phyloP scores from a whole-genome alignment of 2,113 vertebrate species.

The Gambusia affinis region DNA sequence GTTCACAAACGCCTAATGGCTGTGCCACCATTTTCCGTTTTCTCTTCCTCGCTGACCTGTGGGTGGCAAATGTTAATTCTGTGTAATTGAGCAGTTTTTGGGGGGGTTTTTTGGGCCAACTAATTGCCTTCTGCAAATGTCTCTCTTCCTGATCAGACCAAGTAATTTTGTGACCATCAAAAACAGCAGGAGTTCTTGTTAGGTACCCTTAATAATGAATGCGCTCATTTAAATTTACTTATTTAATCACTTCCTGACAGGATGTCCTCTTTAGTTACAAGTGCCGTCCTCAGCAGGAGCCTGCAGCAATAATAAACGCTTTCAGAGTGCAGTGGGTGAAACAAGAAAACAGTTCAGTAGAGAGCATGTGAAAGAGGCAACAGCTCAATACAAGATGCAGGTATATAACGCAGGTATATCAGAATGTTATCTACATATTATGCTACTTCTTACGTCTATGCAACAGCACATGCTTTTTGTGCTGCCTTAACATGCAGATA shows the following conservation, averaged over 20 bases:
- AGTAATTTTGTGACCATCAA: conserved; percentile 57
- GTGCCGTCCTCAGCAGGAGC: conserved; percentile 43
- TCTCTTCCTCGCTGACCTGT: conserved; percentile 10
- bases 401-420: neutral
- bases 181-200: conserved; percentile 56
- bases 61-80: conserved; percentile 30
- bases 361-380: neutral
- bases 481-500: neutral
- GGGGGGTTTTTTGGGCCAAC: conserved; percentile 16
- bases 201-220: conserved; percentile 61
- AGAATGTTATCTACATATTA: neutral
- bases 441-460: neutral
- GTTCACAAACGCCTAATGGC: neutral
- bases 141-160: conserved; percentile 32
- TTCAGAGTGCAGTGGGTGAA: conserved; percentile 22
- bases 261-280: conserved; percentile 46
- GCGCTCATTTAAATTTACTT: conserved; percentile 52
- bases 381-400: neutral
- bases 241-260: conserved; percentile 63
- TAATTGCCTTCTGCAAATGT: conserved; percentile 46
- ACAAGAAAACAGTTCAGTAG: neutral
- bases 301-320: conserved; percentile 39
- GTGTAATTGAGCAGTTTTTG: conserved; percentile 30
- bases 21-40: conserved; percentile 9
- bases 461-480: too few relatives aligned